Conservation (phyloP, 2,113 vertebrate species). For the Fregata magnificens region DNA sequence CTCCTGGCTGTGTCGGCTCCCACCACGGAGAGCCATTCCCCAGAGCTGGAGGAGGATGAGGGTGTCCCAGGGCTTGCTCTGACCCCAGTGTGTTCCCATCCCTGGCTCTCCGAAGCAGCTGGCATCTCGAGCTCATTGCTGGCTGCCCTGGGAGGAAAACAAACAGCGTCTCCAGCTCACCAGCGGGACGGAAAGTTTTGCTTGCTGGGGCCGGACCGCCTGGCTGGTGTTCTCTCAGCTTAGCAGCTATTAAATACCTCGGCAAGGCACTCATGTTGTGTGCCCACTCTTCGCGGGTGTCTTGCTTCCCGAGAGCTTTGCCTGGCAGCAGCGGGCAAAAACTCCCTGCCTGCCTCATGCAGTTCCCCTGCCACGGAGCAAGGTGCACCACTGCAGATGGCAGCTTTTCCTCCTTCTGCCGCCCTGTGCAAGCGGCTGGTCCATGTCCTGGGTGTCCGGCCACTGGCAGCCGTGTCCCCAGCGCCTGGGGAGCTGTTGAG, state of each 20-base stretch:
- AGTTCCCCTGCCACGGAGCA: not conserved
- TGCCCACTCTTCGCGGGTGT: not conserved
- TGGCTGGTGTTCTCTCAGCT: not conserved
- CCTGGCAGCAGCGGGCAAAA: not conserved
- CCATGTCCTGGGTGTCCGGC: accelerated
- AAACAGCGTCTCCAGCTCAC: not conserved
- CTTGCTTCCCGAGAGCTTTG: not conserved
- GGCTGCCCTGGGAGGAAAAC: slow-evolving; percentile 26
- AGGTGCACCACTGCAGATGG: not conserved
- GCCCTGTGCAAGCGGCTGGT: accelerated
- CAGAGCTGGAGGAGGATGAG: not conserved
- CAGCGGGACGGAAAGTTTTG: not conserved
- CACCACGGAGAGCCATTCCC: not conserved
- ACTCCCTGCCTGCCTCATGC: not conserved
- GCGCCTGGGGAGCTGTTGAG: not conserved
- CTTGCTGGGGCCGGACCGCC: not conserved
- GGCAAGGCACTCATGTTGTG: accelerated
- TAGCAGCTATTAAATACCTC: not conserved
- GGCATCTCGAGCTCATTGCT: not conserved
- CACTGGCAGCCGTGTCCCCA: not conserved
- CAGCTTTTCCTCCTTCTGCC: not conserved
- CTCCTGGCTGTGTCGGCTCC: not conserved
- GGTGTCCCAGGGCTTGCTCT: not conserved
- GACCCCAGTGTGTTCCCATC: not conserved
- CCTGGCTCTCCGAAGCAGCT: not conserved